Evolutionary conservation across 2,888 invertebrate genomes (phyloP).

Genomic region (Cheilosia grossa): DNA sequence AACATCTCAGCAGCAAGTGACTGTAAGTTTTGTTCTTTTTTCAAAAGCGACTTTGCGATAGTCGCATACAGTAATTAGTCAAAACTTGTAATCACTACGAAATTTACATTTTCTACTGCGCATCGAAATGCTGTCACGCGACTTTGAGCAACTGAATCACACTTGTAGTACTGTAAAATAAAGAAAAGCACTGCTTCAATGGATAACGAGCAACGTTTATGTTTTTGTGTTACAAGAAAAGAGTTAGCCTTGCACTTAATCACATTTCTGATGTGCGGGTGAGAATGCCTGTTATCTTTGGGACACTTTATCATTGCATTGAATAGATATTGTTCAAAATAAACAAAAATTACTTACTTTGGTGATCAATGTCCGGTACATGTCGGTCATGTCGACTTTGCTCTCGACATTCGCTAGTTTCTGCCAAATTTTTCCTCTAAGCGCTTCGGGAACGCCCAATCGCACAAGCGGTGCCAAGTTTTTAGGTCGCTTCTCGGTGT

Average conservation of each 20-base stretch:
- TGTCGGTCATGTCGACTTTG: conserved; percentile 93
- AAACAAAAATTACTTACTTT: conserved; percentile 86
- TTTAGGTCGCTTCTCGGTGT: conserved; percentile 89
- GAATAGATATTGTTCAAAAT: neutral
- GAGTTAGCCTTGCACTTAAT: too few relatives aligned
- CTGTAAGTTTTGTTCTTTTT: too few relatives aligned
- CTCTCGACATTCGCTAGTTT: conserved; percentile 94
- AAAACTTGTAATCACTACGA: neutral
- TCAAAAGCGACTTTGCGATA: too few relatives aligned
- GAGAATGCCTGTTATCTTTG: neutral
- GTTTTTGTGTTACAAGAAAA: too few relatives aligned
- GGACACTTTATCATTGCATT: neutral
- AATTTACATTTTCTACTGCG: neutral
- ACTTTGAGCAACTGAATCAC: neutral
- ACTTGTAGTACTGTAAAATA: neutral
- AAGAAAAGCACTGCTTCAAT: neutral
- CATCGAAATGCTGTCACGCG: neutral
- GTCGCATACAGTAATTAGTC: too few relatives aligned
- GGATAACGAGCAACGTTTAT: neutral
- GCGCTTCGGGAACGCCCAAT: conserved; percentile 96
- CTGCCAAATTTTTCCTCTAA: conserved; percentile 99
- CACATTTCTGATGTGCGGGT: neutral
- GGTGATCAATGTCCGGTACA: conserved; percentile 95
- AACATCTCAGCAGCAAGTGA: too few relatives aligned
- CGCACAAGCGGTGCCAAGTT: conserved; percentile 91